These are phyloP conservation scores for Drosophila phalerata DNA, from an alignment of 2,888 invertebrate species.

Conservation along the genomic window DNA sequence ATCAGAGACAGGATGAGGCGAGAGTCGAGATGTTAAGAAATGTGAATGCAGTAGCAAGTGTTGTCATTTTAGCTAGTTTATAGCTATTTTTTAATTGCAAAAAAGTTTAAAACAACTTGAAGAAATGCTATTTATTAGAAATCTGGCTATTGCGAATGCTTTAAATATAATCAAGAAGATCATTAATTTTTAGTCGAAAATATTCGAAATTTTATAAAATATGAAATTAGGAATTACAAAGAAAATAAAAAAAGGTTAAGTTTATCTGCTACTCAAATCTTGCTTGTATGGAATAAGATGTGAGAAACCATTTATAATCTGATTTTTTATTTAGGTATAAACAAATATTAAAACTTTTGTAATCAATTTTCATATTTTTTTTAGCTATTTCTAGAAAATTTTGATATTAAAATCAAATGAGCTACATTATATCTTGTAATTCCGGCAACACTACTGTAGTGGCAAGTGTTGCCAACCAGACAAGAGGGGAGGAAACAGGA, in stretches of 20 bases:
- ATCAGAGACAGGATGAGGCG: slow-evolving; percentile 49
- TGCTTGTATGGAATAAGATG: too few species aligned
- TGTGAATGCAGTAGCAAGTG: slow-evolving; percentile 34
- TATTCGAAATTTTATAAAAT: too few species aligned
- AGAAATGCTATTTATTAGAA: not conserved
- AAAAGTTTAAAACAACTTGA: not conserved
- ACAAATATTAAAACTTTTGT: too few species aligned
- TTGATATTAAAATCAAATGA: not conserved
- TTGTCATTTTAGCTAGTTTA: not conserved
- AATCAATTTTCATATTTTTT: too few species aligned
- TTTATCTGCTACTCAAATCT: too few species aligned
- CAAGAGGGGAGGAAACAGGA: not conserved
- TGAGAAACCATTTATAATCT: too few species aligned
- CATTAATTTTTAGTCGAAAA: too few species aligned
- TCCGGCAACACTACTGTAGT: slow-evolving; percentile 16
- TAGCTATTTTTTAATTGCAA: not conserved
- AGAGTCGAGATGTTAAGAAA: slow-evolving; percentile 27
- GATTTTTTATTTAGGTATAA: too few species aligned
- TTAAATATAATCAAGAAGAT: not conserved
- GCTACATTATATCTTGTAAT: not conserved
- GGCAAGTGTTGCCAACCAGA: slow-evolving; percentile 18
- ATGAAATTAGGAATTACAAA: too few species aligned
- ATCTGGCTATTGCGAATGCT: not conserved
- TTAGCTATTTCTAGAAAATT: too few species aligned
- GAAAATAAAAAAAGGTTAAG: too few species aligned